These are phyloP conservation scores for Montifringilla adamsi DNA, from an alignment of 2,113 vertebrate genomes.

Conservation along the genomic window DNA sequence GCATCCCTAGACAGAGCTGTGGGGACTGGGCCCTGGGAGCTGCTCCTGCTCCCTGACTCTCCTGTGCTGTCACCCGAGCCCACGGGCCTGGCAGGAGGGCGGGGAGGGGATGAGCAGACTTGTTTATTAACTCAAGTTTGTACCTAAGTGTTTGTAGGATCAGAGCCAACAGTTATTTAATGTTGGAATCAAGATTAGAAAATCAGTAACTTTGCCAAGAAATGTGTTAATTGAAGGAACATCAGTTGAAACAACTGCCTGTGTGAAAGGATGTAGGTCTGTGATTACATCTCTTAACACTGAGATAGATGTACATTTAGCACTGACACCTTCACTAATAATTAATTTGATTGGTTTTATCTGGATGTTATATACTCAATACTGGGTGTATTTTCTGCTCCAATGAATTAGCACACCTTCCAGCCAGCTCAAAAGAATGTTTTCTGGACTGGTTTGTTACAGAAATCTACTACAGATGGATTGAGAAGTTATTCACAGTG, in stretches of 20 bases:
- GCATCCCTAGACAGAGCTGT: fast-evolving
- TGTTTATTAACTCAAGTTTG: not conserved
- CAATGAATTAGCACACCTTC: not conserved
- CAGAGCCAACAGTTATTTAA: not conserved
- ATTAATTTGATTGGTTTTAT: not conserved
- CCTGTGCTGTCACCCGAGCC: fast-evolving
- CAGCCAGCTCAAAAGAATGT: not conserved
- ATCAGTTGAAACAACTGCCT: not conserved
- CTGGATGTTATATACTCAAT: not conserved
- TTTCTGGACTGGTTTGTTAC: not conserved
- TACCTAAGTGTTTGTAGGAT: not conserved
- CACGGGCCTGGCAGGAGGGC: fast-evolving
- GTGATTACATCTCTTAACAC: not conserved
- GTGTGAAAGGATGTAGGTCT: not conserved
- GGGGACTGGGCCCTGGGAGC: not conserved
- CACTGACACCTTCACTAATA: not conserved
- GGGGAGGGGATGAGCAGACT: fast-evolving
- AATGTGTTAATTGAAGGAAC: not conserved
- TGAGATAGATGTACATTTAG: not conserved
- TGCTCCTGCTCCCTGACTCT: not conserved
- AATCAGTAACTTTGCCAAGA: not conserved
- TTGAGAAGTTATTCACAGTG: not conserved
- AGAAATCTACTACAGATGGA: not conserved
- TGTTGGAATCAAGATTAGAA: not conserved
- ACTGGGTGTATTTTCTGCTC: not conserved